phyloP scores from a whole-genome alignment of 35 echinoderm and acorn worm genomes.

The Stichopus chloronotus region DNA sequence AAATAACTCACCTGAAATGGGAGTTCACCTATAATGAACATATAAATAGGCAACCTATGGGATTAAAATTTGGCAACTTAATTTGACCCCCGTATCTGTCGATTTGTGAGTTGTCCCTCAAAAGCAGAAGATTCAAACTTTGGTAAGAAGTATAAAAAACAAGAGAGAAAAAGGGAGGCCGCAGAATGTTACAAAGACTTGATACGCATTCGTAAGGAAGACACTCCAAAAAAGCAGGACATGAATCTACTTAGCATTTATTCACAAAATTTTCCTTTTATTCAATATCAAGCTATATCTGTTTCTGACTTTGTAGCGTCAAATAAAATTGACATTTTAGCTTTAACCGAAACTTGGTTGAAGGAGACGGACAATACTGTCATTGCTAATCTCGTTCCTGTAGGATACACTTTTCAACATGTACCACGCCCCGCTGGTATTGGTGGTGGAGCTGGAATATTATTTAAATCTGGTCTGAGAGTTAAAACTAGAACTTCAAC shows the following conservation, averaged over 20 bases:
- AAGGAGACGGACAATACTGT: conserved; percentile 20
- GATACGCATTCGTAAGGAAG: conserved; percentile 24
- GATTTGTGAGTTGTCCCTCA: neutral
- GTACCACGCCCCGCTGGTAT: conserved; percentile 13
- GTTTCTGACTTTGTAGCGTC: conserved; percentile 55
- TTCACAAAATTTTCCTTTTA: conserved; percentile 12
- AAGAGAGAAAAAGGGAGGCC: neutral
- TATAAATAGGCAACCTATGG: neutral
- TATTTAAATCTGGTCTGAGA: conserved; percentile 50
- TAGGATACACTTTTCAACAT: conserved; percentile 34
- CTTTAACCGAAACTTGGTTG: conserved; percentile 51
- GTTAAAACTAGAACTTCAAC: conserved; percentile 33
- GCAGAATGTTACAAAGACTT: conserved; percentile 3
- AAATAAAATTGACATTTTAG: conserved; percentile 57
- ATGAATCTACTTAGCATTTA: conserved; percentile 27
- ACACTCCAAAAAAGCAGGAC: conserved; percentile 23
- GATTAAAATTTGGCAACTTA: neutral
- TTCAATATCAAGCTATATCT: conserved; percentile 44
- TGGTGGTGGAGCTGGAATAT: conserved; percentile 28
- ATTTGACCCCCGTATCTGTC: neutral
- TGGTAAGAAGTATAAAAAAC: conserved; percentile 1
- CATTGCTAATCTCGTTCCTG: conserved; percentile 24
- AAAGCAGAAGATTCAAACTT: conserved; percentile 38
- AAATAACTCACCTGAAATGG: conserved; percentile 19
- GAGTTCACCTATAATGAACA: conserved; percentile 8